Conservation (phyloP, 2,888 invertebrate genomes). For the Oligia fasciuncula region DNA sequence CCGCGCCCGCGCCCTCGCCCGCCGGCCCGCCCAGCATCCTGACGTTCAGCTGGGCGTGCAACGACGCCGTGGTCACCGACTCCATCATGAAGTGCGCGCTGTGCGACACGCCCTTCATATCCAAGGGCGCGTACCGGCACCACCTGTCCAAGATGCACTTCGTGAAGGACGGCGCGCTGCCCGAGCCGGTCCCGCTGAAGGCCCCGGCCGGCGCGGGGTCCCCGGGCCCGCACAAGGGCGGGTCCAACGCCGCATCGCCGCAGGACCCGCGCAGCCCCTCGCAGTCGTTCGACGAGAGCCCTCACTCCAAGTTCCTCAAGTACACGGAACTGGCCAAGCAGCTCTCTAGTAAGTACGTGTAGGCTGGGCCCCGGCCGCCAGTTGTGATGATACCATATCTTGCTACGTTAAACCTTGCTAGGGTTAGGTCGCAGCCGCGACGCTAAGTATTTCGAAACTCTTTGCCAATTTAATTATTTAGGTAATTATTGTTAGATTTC, state of each 20-base stretch:
- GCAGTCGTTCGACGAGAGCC: slow-evolving; percentile 95
- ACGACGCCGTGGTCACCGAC: slow-evolving; percentile 96
- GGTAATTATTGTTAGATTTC: slow-evolving; percentile 88
- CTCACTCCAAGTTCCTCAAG: slow-evolving; percentile 99
- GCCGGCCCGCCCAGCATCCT: slow-evolving; percentile 95
- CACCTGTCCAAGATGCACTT: slow-evolving; percentile 99
- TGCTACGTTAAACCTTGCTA: slow-evolving; percentile 90
- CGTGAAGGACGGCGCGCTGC: slow-evolving; percentile 96
- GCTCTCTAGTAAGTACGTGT: slow-evolving; percentile 98
- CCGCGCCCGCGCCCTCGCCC: slow-evolving; percentile 88
- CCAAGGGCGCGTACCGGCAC: slow-evolving; percentile 98
- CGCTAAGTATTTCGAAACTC: slow-evolving; percentile 90
- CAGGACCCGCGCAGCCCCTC: slow-evolving; percentile 91
- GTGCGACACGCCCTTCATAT: slow-evolving; percentile 98
- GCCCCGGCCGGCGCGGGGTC: slow-evolving; percentile 86
- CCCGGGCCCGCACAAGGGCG: slow-evolving; percentile 85
- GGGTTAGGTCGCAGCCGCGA: slow-evolving; percentile 88
- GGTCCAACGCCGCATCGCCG: slow-evolving; percentile 86
- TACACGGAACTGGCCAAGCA: slow-evolving; percentile 99
- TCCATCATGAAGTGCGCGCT: slow-evolving; percentile 98
- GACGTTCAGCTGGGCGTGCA: slow-evolving; percentile 98
- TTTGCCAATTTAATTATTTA: slow-evolving; percentile 90
- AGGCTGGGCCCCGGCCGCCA: slow-evolving; percentile 85
- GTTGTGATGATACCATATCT: slow-evolving; percentile 95
- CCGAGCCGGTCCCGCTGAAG: slow-evolving; percentile 93